Percentiles rank a stretch among this genome's conserved stretches.
These are phyloP conservation scores for Drosophila fungiperda DNA, from an alignment of 2,888 invertebrate species.

Conservation along the genomic window DNA sequence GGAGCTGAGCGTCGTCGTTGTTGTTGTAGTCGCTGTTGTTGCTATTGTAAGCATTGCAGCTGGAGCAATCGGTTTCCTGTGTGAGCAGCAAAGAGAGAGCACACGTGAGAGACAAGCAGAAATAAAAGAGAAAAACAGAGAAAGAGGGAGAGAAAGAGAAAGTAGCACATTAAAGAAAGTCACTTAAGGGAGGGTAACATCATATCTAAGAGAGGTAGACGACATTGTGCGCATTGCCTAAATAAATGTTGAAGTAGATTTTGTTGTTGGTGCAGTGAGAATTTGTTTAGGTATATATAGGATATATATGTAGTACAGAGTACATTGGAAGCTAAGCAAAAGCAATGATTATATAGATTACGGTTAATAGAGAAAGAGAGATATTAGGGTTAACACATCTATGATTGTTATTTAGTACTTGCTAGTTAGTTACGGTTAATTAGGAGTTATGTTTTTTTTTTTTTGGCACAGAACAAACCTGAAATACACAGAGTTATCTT, in stretches of 20 bases:
- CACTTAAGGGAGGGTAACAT: not conserved
- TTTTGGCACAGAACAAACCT: constrained; percentile 84
- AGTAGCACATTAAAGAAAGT: constrained; percentile 38
- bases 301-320: constrained; percentile 19
- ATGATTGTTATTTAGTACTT: constrained; percentile 29
- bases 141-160: constrained; percentile 25
- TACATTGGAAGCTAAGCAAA: constrained; percentile 67
- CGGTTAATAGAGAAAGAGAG: constrained; percentile 1
- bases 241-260: constrained; percentile 46
- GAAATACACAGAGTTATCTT: constrained; percentile 85
- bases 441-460: constrained; percentile 15
- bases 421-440: constrained; percentile 58
- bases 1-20: constrained; percentile 66
- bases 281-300: constrained; percentile 26
- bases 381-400: constrained; percentile 34
- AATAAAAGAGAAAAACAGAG: constrained; percentile 1
- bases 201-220: constrained; percentile 49
- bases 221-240: constrained; percentile 63
- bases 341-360: constrained; percentile 56
- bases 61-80: constrained; percentile 83
- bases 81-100: constrained; percentile 25
- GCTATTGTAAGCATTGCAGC: constrained; percentile 71
- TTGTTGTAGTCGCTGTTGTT: constrained; percentile 58
- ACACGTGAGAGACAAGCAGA: not conserved
- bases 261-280: constrained; percentile 59